Evolutionary conservation across 1,140 invertebrate genomes (phyloP).

Genomic region (Spodoptera frugiperda): DNA sequence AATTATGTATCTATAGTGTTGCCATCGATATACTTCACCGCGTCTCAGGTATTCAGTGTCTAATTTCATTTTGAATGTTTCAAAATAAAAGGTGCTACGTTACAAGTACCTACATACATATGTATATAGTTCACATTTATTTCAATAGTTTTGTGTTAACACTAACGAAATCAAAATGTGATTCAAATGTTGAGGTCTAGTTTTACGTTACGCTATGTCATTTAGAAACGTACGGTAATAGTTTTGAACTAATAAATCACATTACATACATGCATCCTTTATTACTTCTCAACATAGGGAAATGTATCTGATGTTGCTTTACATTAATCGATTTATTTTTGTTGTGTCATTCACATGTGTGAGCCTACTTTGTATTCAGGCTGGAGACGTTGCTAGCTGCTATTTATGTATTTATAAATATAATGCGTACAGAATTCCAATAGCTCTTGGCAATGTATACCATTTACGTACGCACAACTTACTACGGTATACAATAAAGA

Average conservation of each 20-base stretch:
- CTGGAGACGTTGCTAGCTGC: slow-evolving; percentile 25
- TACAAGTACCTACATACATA: too few relatives aligned
- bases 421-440: slow-evolving; percentile 29
- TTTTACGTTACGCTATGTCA: too few relatives aligned
- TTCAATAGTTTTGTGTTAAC: too few relatives aligned
- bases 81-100: too few relatives aligned
- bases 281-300: background rate
- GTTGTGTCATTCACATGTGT: slow-evolving; percentile 36
- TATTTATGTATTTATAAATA: slow-evolving; percentile 32
- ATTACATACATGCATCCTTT: background rate
- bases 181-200: too few relatives aligned
- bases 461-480: slow-evolving; percentile 8
- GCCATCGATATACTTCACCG: background rate
- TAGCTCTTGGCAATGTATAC: slow-evolving; percentile 3
- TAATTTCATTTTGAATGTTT: too few relatives aligned
- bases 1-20: background rate
- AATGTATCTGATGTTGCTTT: background rate
- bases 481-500: background rate
- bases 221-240: slow-evolving; percentile 2
- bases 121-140: too few relatives aligned
- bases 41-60: background rate
- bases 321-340: slow-evolving; percentile 17
- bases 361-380: slow-evolving; percentile 20
- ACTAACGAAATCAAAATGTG: too few relatives aligned
- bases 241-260: background rate